Percentiles rank a stretch among this genome's conserved stretches.
These are phyloP conservation scores for Nymphalis polychloros DNA, from an alignment of 2,888 invertebrate species.

Conservation along the genomic window DNA sequence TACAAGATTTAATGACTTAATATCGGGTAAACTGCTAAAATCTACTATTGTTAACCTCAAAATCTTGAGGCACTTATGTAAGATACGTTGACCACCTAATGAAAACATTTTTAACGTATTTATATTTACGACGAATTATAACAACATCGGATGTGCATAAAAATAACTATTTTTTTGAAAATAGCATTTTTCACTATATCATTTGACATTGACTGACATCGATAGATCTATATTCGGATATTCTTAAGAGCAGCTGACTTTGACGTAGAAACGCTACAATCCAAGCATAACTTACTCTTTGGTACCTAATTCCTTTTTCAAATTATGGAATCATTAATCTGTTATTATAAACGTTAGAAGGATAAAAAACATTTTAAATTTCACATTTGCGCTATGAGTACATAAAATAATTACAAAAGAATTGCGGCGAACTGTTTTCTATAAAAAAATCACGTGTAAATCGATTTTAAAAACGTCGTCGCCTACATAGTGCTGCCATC, in stretches of 20 bases:
- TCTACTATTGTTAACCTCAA: conserved; percentile 77
- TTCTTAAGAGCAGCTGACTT: conserved; percentile 27
- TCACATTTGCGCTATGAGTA: too few species aligned
- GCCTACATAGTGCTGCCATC: too few species aligned
- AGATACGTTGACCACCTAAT: conserved; percentile 61
- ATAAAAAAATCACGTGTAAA: too few species aligned
- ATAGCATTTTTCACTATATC: conserved; percentile 7
- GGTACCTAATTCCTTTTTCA: conserved; percentile 16
- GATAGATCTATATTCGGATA: background rate
- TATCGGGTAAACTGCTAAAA: conserved; percentile 69
- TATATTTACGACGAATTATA: conserved; percentile 11
- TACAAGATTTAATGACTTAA: conserved; percentile 71
- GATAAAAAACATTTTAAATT: too few species aligned
- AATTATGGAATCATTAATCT: background rate
- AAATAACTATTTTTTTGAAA: conserved; percentile 15
- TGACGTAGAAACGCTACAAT: conserved; percentile 7
- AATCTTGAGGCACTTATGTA: conserved; percentile 75
- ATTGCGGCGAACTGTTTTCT: too few species aligned
- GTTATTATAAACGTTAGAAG: background rate
- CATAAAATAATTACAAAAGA: too few species aligned
- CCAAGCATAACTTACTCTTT: background rate
- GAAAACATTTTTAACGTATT: conserved; percentile 61
- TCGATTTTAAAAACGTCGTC: too few species aligned
- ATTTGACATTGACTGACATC: conserved; percentile 20
- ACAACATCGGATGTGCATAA: conserved; percentile 21